Conservation (phyloP, 2,888 invertebrate species). For the Chironomus riparius region DNA sequence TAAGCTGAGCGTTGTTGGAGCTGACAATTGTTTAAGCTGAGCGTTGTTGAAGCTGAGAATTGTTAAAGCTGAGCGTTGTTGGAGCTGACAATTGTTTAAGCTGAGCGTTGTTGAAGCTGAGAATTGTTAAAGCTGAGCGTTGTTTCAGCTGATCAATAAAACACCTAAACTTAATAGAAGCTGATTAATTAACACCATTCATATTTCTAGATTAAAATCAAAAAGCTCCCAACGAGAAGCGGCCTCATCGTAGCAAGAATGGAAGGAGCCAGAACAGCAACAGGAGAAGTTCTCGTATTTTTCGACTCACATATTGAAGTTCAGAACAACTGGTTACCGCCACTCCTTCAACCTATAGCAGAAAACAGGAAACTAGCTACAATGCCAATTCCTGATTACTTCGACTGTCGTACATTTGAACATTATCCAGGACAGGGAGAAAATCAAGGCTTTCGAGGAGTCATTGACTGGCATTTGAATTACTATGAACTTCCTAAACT, state of each 20-base stretch:
- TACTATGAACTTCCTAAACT: conserved; percentile 1
- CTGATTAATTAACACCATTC: no score
- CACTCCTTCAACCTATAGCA: conserved; percentile 46
- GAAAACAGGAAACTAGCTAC: conserved; percentile 45
- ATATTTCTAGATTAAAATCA: conserved; percentile 47
- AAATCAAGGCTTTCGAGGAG: background rate
- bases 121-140: no score
- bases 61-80: conserved; percentile 33
- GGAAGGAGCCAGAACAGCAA: conserved; percentile 72
- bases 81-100: no score
- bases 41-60: no score
- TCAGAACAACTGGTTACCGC: conserved; percentile 59
- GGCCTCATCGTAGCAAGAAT: conserved; percentile 85
- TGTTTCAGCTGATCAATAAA: no score
- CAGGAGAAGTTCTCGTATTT: conserved; percentile 79
- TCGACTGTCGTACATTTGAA: background rate
- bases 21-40: no score
- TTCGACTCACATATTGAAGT: conserved; percentile 93
- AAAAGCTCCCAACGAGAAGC: conserved; percentile 68
- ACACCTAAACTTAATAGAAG: no score
- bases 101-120: no score
- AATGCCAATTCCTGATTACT: conserved; percentile 12
- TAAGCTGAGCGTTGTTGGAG: no score
- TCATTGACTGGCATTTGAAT: conserved; percentile 12
- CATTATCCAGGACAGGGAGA: background rate